phyloP scores from a whole-genome alignment of 2,888 invertebrate genomes.

The Apamea anceps region DNA sequence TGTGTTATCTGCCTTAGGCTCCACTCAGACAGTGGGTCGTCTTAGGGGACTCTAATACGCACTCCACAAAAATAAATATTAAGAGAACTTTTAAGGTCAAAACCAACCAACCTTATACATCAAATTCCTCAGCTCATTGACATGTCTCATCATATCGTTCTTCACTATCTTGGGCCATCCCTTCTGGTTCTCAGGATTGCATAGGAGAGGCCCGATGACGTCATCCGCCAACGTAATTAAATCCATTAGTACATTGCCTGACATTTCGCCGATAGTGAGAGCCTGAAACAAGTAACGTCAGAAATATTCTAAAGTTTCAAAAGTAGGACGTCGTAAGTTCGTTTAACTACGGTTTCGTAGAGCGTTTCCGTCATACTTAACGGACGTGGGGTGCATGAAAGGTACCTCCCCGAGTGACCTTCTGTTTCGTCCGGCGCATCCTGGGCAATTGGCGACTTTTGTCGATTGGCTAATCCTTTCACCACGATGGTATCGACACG shows the following conservation, averaged over 20 bases:
- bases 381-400: no score
- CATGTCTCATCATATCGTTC: constrained; percentile 93
- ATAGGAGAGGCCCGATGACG: constrained; percentile 93
- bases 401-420: no score
- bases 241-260: constrained; percentile 93
- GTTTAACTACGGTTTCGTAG: no score
- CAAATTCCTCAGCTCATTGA: constrained; percentile 92
- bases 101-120: constrained; percentile 91
- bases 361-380: no score
- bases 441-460: no score
- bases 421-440: no score
- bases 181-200: constrained; percentile 92
- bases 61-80: not conserved
- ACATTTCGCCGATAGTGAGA: constrained; percentile 93
- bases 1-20: not conserved
- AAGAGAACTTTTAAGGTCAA: not conserved
- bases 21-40: not conserved
- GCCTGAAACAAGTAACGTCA: constrained; percentile 71
- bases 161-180: constrained; percentile 94
- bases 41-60: not conserved
- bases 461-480: no score
- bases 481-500: no score
- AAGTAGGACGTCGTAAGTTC: not conserved
- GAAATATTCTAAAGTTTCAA: not conserved
- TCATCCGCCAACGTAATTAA: constrained; percentile 92